Conservation (phyloP, 2,113 vertebrate genomes). For the Paramisgurnus dabryanus region DNA sequence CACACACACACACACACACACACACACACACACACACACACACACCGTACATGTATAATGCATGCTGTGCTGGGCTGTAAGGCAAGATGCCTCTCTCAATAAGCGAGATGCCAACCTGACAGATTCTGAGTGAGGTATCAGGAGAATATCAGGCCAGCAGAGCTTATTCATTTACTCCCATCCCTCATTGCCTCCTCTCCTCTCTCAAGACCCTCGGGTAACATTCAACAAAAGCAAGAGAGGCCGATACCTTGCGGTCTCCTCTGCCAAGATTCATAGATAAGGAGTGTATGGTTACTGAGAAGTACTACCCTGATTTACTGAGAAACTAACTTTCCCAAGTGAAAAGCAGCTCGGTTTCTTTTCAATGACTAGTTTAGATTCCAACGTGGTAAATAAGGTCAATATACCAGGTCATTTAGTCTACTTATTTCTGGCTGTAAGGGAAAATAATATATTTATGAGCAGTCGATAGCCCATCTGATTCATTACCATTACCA, state of each 20-base stretch:
- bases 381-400: not conserved
- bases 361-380: not conserved
- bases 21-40: constrained; percentile 53
- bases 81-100: constrained; percentile 68
- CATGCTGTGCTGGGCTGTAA: constrained; percentile 62
- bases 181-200: constrained; percentile 2
- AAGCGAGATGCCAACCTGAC: constrained; percentile 62
- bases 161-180: constrained; percentile 8
- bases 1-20: constrained; percentile 56
- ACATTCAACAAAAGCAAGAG: constrained; percentile 40
- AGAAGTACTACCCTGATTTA: constrained; percentile 36
- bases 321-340: constrained; percentile 24
- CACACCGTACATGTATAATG: constrained; percentile 72
- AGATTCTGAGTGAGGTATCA: constrained; percentile 53
- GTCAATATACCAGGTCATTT: too few species aligned
- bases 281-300: not conserved
- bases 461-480: too few species aligned
- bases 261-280: not conserved
- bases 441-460: too few species aligned
- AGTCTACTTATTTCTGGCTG: too few species aligned
- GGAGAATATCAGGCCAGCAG: constrained; percentile 48
- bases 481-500: too few species aligned
- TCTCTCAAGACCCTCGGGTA: constrained; percentile 43
- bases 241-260: constrained; percentile 28
- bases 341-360: constrained; percentile 20